Conservation (phyloP, 2,888 invertebrate species). For the Eristalis intricaria region DNA sequence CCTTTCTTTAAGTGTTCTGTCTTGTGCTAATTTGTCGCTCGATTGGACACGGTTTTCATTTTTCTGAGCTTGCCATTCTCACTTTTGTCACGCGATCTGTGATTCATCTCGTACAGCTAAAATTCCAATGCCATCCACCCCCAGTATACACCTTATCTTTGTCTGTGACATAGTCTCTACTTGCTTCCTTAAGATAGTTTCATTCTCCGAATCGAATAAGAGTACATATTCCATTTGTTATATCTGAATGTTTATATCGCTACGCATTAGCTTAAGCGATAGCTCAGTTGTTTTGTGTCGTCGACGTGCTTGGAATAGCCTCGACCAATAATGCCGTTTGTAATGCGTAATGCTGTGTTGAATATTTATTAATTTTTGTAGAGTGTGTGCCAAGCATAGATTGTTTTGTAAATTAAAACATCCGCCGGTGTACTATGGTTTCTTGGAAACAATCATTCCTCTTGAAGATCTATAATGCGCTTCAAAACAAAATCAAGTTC, state of each 20-base stretch:
- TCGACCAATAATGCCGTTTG: not conserved
- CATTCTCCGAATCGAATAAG: not conserved
- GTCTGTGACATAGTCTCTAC: not conserved
- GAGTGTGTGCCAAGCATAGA: no score
- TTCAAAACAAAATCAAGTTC: not conserved
- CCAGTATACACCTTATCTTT: not conserved
- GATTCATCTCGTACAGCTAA: no score
- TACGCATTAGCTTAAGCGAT: not conserved
- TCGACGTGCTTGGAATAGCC: slow-evolving; percentile 4
- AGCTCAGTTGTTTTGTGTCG: not conserved
- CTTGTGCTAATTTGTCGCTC: not conserved
- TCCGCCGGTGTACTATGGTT: no score
- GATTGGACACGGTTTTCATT: not conserved
- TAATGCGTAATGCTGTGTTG: not conserved
- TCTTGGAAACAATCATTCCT: not conserved
- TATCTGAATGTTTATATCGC: slow-evolving; percentile 19
- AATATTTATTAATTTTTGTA: not conserved
- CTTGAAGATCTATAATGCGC: not conserved
- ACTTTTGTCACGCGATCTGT: no score
- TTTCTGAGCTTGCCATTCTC: no score
- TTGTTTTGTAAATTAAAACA: no score
- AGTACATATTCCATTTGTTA: not conserved
- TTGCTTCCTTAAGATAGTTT: not conserved
- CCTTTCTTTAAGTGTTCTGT: not conserved
- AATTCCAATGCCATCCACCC: not conserved